Conservation (phyloP, 92 coral and sea anemone species). For the Heliopora coerulea region DNA sequence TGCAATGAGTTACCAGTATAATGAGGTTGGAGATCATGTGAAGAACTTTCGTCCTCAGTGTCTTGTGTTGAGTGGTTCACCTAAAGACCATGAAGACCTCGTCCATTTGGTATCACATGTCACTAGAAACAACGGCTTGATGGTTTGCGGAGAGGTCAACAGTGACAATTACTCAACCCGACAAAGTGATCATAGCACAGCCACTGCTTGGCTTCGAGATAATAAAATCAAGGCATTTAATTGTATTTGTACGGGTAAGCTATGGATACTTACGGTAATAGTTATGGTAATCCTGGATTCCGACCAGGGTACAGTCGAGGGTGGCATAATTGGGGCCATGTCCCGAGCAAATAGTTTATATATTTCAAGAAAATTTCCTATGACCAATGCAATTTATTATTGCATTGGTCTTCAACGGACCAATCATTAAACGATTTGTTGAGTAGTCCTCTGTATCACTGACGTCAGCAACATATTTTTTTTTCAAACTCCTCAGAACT, state of each 20-base stretch:
- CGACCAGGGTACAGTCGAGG: too few relatives aligned
- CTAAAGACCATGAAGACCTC: constrained; percentile 78
- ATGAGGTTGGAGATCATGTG: constrained; percentile 92
- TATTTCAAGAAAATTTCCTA: too few relatives aligned
- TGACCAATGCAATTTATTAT: too few relatives aligned
- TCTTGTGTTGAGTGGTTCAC: constrained; percentile 85
- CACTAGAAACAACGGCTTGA: constrained; percentile 83
- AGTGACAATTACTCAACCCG: constrained; percentile 46
- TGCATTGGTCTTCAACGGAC: too few relatives aligned
- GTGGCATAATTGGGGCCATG: too few relatives aligned
- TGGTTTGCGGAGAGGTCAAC: constrained; percentile 94
- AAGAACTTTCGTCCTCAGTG: constrained; percentile 99
- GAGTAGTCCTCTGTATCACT: too few relatives aligned
- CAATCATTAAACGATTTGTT: too few relatives aligned
- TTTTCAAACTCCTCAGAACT: too few relatives aligned
- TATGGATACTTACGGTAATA: too few relatives aligned
- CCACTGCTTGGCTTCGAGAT: constrained; percentile 62
- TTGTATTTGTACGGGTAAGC: constrained; percentile 78
- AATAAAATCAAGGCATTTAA: constrained; percentile 87
- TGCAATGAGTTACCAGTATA: constrained; percentile 87
- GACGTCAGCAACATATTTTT: too few relatives aligned
- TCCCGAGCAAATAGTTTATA: too few relatives aligned
- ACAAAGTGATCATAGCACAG: constrained; percentile 59
- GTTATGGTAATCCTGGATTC: too few relatives aligned
- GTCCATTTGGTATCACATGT: constrained; percentile 93